Evolutionary conservation across 2,888 invertebrate species (phyloP), one percentile per base, ranked within the genome.

Genomic region (Polydrusus pterygomalis): DNA sequence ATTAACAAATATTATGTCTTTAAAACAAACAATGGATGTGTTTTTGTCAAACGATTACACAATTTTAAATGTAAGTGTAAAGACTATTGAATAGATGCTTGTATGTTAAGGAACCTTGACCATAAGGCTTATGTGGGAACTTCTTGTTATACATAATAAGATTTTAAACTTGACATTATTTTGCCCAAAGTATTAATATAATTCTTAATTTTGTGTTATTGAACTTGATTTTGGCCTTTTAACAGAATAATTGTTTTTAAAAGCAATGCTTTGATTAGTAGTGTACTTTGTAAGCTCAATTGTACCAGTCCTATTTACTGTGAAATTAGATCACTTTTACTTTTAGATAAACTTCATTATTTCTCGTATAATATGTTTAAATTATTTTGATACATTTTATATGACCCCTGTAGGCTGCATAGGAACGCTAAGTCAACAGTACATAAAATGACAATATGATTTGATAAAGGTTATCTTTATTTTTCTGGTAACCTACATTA

Each of bases 81-180:
- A 60, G 17, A 60, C 38, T 38, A 17, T 11, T 60, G 38, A 60
- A 60, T 60, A 17, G 58, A 60, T 38, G 38, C 34, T 69, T 69
- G 30, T 69, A n/a, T 54, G 13, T 58, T 40, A 15, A 15, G 20
- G n/a, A 70, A 51, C 56, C 68, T 68, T 68, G 68, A 68, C 54
- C 68, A 54, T 68, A 54, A 56, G 18, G 47, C 25, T 63, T 20
- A 40, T 68, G 43, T 68, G 68, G 30, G 68, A 68, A 68, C 30
- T 40, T 40, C 15, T 67, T 67, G 47, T 47, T 49, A 2, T 11
- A 17, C n/a, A 60, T 60, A 60, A 60, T 68, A 56, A 15, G 30
- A 49, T 10, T 67, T 15, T 70, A 75, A 75, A 75, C 75, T 75
- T 75, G 75, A 71, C 75, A 75, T 75, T 70, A 75, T 70, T 75